Evolutionary conservation across 64 coral and sea anemone genomes (phyloP).

Genomic region (Actinia tenebrosa): DNA sequence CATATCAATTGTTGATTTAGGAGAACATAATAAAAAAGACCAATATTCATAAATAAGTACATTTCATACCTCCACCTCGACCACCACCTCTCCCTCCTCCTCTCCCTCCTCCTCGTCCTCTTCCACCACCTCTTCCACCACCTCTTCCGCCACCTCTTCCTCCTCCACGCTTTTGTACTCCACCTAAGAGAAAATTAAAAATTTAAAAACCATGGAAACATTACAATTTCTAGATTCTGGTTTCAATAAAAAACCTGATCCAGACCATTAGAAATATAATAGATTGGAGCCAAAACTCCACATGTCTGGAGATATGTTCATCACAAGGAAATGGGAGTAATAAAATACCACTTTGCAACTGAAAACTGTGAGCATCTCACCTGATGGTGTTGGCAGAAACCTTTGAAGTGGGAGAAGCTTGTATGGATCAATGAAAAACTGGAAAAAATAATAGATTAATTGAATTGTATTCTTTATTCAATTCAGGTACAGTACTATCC

Average conservation of each 20-base stretch:
- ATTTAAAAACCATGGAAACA: too few relatives aligned
- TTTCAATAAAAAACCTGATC: too few relatives aligned
- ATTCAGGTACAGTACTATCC: too few relatives aligned
- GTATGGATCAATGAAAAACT: conserved; percentile 99
- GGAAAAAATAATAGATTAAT: background rate
- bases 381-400: conserved; percentile 68
- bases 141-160: conserved; percentile 46
- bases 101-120: conserved; percentile 54
- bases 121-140: conserved; percentile 49
- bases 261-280: too few relatives aligned
- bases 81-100: conserved; percentile 45
- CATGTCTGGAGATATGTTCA: too few relatives aligned
- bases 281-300: too few relatives aligned
- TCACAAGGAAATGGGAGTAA: too few relatives aligned
- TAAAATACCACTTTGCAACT: background rate
- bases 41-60: background rate
- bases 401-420: conserved; percentile 79
- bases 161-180: conserved; percentile 44
- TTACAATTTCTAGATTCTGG: too few relatives aligned
- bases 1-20: background rate
- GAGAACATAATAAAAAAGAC: background rate
- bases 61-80: conserved; percentile 14
- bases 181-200: background rate
- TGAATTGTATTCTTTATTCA: too few relatives aligned
- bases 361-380: background rate